Base-by-base conservation (phyloP, 1,140 invertebrate species). In the Eueides isabella region DNA sequence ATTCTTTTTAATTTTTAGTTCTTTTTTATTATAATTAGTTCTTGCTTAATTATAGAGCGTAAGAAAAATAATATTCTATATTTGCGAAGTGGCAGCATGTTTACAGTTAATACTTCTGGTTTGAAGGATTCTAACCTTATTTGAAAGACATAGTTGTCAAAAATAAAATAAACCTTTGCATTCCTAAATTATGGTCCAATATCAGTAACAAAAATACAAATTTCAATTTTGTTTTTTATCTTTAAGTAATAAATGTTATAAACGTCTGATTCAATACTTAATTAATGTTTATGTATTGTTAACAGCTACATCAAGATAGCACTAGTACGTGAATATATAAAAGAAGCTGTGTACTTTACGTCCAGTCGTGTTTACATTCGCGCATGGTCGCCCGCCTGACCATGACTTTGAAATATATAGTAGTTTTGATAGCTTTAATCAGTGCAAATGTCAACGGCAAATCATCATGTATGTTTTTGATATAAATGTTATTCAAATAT, bases 401-500 rank as follows among this genome's bases (percentile, higher is more conserved):
- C 82, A 88, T 92, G 90, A 86, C 86, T 84, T 86, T 89, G 79
- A 85, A 85, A 88, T 83, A 80, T 75, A 72, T 86, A 67, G 76
- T 82, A 78, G 74, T 86, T 80, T 75, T 92, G 67, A 71, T 88
- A 71, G 81, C 80, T 71, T 75, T 90, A 76, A 81, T 75, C 65
- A 75, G 83, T 77, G 83, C 78, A 72, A 82, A 84, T 83, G 86
- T 87, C 72, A 80, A 86, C 76, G 80, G 80, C 66, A 91, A 91
- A 86, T 77, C 85, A n/a, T 35, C 85, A 83, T 90, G 89, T 91
- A 91, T 72, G 88, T 89, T 79, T 33, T 74, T 67, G 9, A 9
- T 5, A n/a, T 48, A 11, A 11, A 9, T 67, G 30, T 55, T 31
- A n/a, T 55, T 26, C 9, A n/a, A 5, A 23, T 76, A 28, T 62